phyloP scores from a whole-genome alignment of 2,888 invertebrate species.

The Ennomos fuscantarius region DNA sequence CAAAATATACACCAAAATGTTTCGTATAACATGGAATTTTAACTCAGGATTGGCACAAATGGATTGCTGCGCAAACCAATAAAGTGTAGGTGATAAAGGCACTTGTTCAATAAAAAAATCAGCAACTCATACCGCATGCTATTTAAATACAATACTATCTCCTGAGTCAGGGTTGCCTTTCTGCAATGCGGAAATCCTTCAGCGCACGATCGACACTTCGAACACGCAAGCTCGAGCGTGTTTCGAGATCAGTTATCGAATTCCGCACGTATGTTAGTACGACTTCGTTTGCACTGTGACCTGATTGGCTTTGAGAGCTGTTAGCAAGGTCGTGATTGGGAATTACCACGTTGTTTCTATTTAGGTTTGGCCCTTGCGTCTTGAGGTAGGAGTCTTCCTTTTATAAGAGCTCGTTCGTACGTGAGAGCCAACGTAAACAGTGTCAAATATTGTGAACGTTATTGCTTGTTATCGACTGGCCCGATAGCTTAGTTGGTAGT shows the following conservation, averaged over 20 bases:
- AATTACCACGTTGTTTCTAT: constrained; percentile 2
- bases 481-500: too few relatives aligned
- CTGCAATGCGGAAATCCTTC: constrained; percentile 30
- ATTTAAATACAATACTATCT: constrained; percentile 24
- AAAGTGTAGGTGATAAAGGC: too few relatives aligned
- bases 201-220: constrained; percentile 14
- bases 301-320: constrained; percentile 16
- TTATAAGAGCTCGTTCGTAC: too few relatives aligned
- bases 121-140: constrained; percentile 4
- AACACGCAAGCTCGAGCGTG: constrained; percentile 21
- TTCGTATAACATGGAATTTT: too few relatives aligned
- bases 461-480: too few relatives aligned
- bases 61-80: neutral
- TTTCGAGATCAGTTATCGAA: constrained; percentile 51
- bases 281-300: constrained; percentile 35
- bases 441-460: too few relatives aligned
- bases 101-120: too few relatives aligned
- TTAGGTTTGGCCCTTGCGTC: too few relatives aligned
- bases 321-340: constrained; percentile 14
- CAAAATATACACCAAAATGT: too few relatives aligned
- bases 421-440: too few relatives aligned
- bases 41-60: too few relatives aligned
- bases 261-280: constrained; percentile 35
- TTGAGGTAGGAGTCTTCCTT: too few relatives aligned
- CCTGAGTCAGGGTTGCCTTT: constrained; percentile 24